Percentiles rank a stretch among this genome's conserved stretches.
Evolutionary conservation across 2,797 vertebrate species (phyloP).

Genomic region (Melopsittacus undulatus): DNA sequence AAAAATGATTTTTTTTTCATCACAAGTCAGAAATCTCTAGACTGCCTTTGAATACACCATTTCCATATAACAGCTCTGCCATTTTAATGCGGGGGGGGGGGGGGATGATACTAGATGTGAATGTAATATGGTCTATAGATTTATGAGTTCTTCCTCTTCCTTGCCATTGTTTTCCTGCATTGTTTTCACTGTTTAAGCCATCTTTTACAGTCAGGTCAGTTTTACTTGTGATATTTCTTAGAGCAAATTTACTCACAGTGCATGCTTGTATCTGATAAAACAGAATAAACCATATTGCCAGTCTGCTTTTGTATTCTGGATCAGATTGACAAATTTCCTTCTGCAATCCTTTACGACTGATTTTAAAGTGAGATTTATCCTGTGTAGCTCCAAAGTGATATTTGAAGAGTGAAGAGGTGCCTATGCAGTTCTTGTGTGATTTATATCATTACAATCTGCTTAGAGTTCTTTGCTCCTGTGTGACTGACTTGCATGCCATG

Average conservation of each 20-base stretch:
- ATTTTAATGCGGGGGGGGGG: background rate
- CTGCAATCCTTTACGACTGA: rapidly evolving
- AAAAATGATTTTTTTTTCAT: background rate
- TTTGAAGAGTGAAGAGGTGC: background rate
- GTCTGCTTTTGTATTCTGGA: background rate
- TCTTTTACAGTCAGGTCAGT: background rate
- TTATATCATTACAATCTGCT: background rate
- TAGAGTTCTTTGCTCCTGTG: background rate
- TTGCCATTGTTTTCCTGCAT: background rate
- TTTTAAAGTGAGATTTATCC: background rate
- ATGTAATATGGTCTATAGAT: background rate
- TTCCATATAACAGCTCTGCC: background rate
- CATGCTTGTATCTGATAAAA: background rate
- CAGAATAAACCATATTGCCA: background rate
- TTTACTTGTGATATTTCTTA: background rate
- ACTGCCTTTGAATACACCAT: background rate
- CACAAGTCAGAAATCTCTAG: background rate
- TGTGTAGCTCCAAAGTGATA: background rate
- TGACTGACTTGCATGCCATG: background rate
- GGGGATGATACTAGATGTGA: background rate
- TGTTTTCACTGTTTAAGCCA: background rate
- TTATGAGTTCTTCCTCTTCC: background rate
- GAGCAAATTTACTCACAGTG: background rate
- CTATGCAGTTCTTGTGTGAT: background rate
- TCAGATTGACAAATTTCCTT: background rate